These are phyloP conservation scores for Drosophila nigromelanica DNA, from an alignment of 1,140 invertebrate genomes.

Conservation along the genomic window DNA sequence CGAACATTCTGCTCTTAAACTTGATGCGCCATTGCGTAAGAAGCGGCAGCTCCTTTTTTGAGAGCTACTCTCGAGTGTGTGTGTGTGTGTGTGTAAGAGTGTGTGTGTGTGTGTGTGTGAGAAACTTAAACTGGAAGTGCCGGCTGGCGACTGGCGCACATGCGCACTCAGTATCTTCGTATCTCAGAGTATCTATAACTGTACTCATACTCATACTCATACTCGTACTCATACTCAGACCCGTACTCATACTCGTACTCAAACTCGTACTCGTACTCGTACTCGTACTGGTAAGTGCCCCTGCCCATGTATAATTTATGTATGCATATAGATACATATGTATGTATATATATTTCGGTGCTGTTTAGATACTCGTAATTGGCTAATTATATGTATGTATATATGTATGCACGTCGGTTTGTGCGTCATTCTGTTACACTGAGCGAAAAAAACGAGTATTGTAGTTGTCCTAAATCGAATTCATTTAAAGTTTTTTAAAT, in stretches of 20 bases:
- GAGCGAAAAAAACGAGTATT: no score
- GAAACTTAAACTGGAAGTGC: slow-evolving; percentile 43
- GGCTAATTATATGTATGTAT: slow-evolving; percentile 64
- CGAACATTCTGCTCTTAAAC: neutral
- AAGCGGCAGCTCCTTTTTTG: slow-evolving; percentile 33
- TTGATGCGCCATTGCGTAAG: slow-evolving; percentile 51
- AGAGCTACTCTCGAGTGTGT: slow-evolving; percentile 3
- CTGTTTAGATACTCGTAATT: slow-evolving; percentile 60
- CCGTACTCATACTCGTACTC: neutral
- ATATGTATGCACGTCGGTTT: slow-evolving; percentile 7
- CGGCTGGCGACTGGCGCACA: slow-evolving; percentile 29
- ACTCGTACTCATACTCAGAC: no score
- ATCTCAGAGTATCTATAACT: slow-evolving; percentile 32
- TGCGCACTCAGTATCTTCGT: slow-evolving; percentile 25
- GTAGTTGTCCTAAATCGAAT: no score
- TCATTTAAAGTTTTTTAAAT: no score
- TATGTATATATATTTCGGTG: slow-evolving; percentile 22
- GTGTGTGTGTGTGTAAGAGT: slow-evolving; percentile 26
- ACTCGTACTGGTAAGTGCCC: slow-evolving; percentile 15
- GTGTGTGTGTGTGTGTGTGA: slow-evolving; percentile 36
- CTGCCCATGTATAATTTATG: slow-evolving; percentile 19
- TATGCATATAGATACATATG: slow-evolving; percentile 5
- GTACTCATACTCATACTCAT: slow-evolving; percentile 24
- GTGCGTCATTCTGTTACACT: slow-evolving; percentile 47
- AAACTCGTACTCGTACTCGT: no score